Base-by-base conservation (phyloP, 2,797 vertebrate species). In the Vireo griseus region DNA sequence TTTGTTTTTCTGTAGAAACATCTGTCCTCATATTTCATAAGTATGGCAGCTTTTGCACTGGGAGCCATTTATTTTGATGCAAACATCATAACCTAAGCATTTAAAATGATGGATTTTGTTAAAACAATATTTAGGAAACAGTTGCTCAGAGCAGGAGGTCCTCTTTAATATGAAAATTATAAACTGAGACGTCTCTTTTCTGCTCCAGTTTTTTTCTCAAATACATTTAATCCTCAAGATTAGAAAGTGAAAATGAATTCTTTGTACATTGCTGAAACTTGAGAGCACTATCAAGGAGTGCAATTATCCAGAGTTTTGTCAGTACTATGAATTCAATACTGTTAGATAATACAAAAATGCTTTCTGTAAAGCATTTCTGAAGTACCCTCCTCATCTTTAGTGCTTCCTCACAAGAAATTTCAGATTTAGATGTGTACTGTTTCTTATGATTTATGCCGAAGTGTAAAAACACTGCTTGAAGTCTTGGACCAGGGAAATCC, bases 191-290 rank as follows among this genome's bases (percentile, higher is more conserved):
- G 55, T 92, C 89, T 76, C 44, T 69, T 77, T 91, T 84, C 73
- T 88, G 50, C n/a, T 92, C 13, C 18, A 75, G 0, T 10, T 37
- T 76, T 95, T 86, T 92, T 59, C 22, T 42, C 40, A 66, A 90
- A 47, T 31, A 11, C 77, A 87, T 62, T 92, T 93, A 93, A 91
- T 95, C 94, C 76, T 3, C 51, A 78, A 80, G 89, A 94, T 93
- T 96, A 86, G 63, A 91, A 90, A 15, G 54, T 81, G 87, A 92
- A 95, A 94, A 94, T 59, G 6, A 92, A 69, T 92, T 93, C 61
- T 94, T 94, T 86, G 87, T 91, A 67, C 2, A 1, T 69, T 75
- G 33, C 65, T 96, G 92, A 86, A 94, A 95, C 16, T 40, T 77
- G 68, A 93, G 77, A 94, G 40, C 24, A 66, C 13, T 59, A 51